Evolutionary conservation across 2,113 vertebrate species (phyloP), one percentile per base, ranked within the genome.

Genomic region (Gorsachius goisagi): DNA sequence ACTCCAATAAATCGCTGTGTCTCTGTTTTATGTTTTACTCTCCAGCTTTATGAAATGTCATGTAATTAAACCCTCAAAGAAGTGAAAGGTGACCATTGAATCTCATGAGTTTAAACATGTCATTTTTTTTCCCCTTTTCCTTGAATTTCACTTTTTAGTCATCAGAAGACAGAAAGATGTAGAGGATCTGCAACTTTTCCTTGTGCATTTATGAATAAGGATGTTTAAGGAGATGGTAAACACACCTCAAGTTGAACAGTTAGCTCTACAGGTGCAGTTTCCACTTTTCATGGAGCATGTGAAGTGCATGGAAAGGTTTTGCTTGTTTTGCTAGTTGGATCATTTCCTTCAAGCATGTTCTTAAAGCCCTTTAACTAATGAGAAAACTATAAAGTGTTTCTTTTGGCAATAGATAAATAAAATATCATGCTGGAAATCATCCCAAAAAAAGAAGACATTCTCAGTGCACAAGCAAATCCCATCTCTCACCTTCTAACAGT

Each of bases 361-460:
- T 94, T 78, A 80, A 89, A 94, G 41, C 49, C 33, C 30, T 79
- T 87, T 75, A 53, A 62, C 89, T 89, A 94, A 89, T 78, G 62
- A 93, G 73, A 81, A 86, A 84, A 81, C 26, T 58, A 68, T 75
- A n/a, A 88, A 84, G 53, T 89, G 62, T 92, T 96, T 91, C 44
- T 93, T 93, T 97, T 97, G 96, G 92, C 90, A 90, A 69, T 33
- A 58, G 80, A 94, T 91, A 89, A 96, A 87, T 93, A 78, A 87
- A 93, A 64, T 84, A 66, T 16, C 16, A 28, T 53, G 23, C 50
- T 93, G 68, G 79, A 89, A 72, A 53, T 89, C 15, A 64, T 89
- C 68, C 88, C 45, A 9, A 52, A 88, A 93, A 86, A 80, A 30
- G 5, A 66, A 15, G 22, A 17, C 15, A 19, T 87, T 91, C 39